Percentiles rank a stretch among this genome's conserved stretches.
phyloP scores from a whole-genome alignment of 2,888 invertebrate genomes.

The Timema cristinae region DNA sequence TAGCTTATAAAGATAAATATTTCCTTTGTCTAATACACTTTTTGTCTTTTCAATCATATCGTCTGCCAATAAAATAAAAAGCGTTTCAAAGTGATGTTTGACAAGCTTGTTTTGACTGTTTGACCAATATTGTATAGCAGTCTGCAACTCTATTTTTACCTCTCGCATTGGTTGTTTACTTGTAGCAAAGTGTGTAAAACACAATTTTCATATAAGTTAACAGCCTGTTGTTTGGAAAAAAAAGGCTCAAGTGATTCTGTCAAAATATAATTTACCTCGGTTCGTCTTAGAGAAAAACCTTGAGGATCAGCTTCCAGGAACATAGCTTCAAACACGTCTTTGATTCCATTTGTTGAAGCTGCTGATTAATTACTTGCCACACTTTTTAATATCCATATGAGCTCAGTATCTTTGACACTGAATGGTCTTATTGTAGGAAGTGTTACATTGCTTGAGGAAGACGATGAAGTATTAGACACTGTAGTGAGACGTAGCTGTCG shows the following conservation, averaged over 20 bases:
- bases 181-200: slow-evolving; percentile 2
- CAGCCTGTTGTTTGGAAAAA: slow-evolving; percentile 11
- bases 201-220: neutral
- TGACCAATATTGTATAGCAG: slow-evolving; percentile 1
- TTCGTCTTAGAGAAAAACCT: neutral
- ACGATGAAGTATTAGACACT: neutral
- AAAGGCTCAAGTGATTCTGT: slow-evolving; percentile 6
- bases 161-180: slow-evolving; percentile 10
- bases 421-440: neutral
- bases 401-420: neutral
- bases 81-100: neutral
- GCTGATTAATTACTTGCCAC: slow-evolving; percentile 6
- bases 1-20: neutral
- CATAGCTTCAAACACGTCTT: slow-evolving; percentile 16
- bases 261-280: slow-evolving; percentile 8
- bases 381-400: slow-evolving; percentile 12
- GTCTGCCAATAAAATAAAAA: slow-evolving; percentile 1
- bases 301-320: slow-evolving; percentile 7
- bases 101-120: neutral
- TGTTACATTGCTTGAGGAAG: neutral
- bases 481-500: neutral
- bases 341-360: neutral
- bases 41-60: neutral
- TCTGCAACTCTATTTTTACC: slow-evolving; percentile 11
- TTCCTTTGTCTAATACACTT: neutral